A percentile compares a stretch with the other conserved stretches of the same genome.
Evolutionary conservation across 2,888 invertebrate genomes (phyloP).

Genomic region (Drosophila diplacantha): DNA sequence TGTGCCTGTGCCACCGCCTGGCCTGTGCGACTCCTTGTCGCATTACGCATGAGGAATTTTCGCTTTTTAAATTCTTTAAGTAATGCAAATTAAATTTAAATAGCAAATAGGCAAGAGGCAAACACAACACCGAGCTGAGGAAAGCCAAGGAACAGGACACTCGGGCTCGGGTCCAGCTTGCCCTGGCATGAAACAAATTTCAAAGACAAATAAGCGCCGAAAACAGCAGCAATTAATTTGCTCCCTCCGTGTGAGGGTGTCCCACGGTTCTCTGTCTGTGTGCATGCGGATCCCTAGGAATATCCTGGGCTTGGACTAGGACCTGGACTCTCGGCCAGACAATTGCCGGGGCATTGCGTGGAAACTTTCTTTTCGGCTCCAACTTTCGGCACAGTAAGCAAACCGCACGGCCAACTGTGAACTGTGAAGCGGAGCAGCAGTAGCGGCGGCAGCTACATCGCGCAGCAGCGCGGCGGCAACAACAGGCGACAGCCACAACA

Average conservation of each 20-base stretch:
- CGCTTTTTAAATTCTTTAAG: constrained; percentile 71
- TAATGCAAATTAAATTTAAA: constrained; percentile 74
- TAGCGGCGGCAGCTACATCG: constrained; percentile 5
- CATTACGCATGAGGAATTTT: constrained; percentile 66
- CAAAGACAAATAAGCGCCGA: constrained; percentile 74
- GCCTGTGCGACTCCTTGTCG: constrained; percentile 35
- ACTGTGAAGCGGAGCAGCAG: constrained; percentile 53
- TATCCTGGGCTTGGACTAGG: constrained; percentile 17
- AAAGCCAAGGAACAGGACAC: constrained; percentile 50
- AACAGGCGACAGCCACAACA: constrained; percentile 57
- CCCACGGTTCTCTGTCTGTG: constrained; percentile 2
- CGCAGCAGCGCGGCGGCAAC: constrained; percentile 7
- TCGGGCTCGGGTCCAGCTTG: constrained; percentile 37
- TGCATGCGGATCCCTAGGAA: constrained; percentile 5
- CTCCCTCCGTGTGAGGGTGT: constrained; percentile 57
- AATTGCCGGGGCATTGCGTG: constrained; percentile 52
- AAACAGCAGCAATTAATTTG: constrained; percentile 73
- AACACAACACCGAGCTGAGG: constrained; percentile 43
- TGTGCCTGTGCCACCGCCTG: background rate
- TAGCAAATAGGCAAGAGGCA: constrained; percentile 68
- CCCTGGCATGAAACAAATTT: constrained; percentile 65
- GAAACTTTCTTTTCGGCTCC: constrained; percentile 57
- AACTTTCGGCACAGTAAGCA: constrained; percentile 63
- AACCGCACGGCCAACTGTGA: constrained; percentile 61
- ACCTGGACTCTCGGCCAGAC: constrained; percentile 50